phyloP scores from a whole-genome alignment of 1,140 invertebrate species.

The Gonatopus flavifemur region DNA sequence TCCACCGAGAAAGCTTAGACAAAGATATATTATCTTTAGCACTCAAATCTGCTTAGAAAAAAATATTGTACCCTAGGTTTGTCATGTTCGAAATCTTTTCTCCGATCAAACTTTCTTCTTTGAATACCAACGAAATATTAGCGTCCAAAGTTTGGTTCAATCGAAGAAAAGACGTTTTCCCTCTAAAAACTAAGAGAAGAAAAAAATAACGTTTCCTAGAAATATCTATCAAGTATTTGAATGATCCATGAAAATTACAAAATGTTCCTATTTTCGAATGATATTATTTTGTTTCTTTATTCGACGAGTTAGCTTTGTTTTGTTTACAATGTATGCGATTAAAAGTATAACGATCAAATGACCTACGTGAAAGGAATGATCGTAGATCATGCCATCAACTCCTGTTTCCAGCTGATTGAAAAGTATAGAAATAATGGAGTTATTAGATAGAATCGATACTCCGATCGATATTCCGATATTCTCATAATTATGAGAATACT shows the following conservation, averaged over 20 bases:
- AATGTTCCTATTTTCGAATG: too few relatives aligned
- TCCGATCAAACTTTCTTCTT: too few relatives aligned
- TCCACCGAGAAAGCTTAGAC: not conserved
- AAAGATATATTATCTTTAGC: too few relatives aligned
- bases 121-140: too few relatives aligned
- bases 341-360: constrained; percentile 26
- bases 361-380: constrained; percentile 56
- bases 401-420: constrained; percentile 56
- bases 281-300: not conserved
- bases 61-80: too few relatives aligned
- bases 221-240: not conserved
- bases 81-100: too few relatives aligned
- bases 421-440: constrained; percentile 36
- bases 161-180: not conserved
- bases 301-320: constrained; percentile 9
- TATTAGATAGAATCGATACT: constrained; percentile 20
- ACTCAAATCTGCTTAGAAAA: too few relatives aligned
- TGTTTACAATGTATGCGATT: constrained; percentile 2
- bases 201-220: not conserved
- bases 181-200: not conserved
- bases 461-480: too few relatives aligned
- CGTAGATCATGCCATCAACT: constrained; percentile 57
- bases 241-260: not conserved
- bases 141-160: too few relatives aligned
- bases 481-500: constrained; percentile 7